phyloP scores from a whole-genome alignment of 2,113 vertebrate genomes.

The Vulpes vulpes region DNA sequence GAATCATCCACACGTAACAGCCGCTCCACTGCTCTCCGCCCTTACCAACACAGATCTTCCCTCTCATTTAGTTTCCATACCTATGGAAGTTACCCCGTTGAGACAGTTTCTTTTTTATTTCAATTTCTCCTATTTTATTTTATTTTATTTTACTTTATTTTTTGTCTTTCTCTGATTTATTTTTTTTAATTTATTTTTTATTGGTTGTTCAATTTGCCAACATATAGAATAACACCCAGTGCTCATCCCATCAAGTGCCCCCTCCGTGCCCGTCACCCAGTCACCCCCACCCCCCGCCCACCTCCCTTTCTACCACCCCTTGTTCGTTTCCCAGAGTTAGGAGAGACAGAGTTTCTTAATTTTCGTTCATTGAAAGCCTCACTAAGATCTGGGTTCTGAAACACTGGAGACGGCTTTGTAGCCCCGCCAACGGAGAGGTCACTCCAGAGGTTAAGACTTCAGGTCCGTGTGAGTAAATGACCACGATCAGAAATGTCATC shows the following conservation, averaged over 20 bases:
- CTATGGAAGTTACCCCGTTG: background rate
- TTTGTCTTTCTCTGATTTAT: too few species aligned
- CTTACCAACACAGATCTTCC: background rate
- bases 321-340: too few species aligned
- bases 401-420: background rate
- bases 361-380: slow-evolving; percentile 25
- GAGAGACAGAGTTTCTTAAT: background rate
- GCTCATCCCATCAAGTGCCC: too few species aligned
- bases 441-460: slow-evolving; percentile 10
- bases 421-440: background rate
- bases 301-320: too few species aligned
- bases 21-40: slow-evolving; percentile 54
- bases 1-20: background rate
- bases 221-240: too few species aligned
- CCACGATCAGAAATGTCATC: slow-evolving; percentile 34
- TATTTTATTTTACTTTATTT: too few species aligned
- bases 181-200: too few species aligned
- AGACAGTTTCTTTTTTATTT: too few species aligned
- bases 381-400: background rate
- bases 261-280: too few species aligned
- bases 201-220: too few species aligned
- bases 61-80: slow-evolving; percentile 11
- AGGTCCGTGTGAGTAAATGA: background rate
- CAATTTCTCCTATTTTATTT: too few species aligned
- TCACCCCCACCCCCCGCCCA: too few species aligned